Conservation (phyloP, 2,113 vertebrate species). For the Nematolebias whitei region DNA sequence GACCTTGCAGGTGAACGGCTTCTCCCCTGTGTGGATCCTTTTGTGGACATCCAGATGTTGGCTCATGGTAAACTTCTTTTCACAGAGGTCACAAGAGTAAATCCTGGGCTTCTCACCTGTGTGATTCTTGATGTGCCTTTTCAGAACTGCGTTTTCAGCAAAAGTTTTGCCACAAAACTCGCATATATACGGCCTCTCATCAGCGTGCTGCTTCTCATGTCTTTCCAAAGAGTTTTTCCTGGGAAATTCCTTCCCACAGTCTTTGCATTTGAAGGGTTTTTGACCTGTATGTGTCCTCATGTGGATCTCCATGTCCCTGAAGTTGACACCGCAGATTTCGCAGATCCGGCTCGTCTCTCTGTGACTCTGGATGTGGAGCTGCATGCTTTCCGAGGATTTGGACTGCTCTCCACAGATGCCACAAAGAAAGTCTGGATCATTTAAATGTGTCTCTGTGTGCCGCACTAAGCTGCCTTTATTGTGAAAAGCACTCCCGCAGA, state of each 20-base stretch:
- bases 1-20: constrained; percentile 71
- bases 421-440: constrained; percentile 12
- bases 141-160: constrained; percentile 51
- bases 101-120: constrained; percentile 38
- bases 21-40: constrained; percentile 70
- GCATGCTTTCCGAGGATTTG: constrained; percentile 38
- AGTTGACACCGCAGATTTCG: constrained; percentile 58
- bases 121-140: constrained; percentile 69
- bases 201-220: constrained; percentile 59
- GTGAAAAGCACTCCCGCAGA: constrained; percentile 54
- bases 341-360: constrained; percentile 62
- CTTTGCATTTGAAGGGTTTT: constrained; percentile 63
- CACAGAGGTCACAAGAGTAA: constrained; percentile 69
- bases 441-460: constrained; percentile 54
- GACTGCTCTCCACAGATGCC: constrained; percentile 57
- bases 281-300: constrained; percentile 55
- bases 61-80: constrained; percentile 75
- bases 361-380: constrained; percentile 61
- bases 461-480: constrained; percentile 59
- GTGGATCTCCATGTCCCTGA: constrained; percentile 64
- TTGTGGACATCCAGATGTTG: constrained; percentile 74
- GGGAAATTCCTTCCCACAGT: constrained; percentile 64
- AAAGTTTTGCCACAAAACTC: constrained; percentile 72
- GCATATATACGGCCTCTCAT: constrained; percentile 53
- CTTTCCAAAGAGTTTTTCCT: constrained; percentile 64